Evolutionary conservation across 2,797 vertebrate species (phyloP).

Genomic region (Cirrhinus molitorella): DNA sequence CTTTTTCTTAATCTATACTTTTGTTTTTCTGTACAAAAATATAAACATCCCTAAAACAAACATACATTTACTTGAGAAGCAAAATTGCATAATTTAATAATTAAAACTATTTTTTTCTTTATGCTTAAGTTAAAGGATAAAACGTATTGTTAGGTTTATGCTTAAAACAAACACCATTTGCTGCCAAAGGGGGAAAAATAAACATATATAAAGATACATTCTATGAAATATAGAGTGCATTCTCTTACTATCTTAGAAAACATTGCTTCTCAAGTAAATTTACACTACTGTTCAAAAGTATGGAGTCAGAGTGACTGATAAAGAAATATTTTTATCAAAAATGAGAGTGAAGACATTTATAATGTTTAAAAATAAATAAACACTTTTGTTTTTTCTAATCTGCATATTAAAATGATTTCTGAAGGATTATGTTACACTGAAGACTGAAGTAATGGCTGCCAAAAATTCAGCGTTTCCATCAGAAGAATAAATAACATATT

Average conservation of each 20-base stretch:
- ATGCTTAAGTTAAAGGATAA: neutral
- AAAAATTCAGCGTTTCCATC: too few relatives aligned
- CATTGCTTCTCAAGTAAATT: slow-evolving; percentile 2
- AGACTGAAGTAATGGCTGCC: too few relatives aligned
- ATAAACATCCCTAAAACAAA: slow-evolving; percentile 10
- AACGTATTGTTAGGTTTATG: neutral
- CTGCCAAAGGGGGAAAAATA: too few relatives aligned
- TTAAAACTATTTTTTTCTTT: neutral
- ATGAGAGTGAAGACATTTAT: neutral
- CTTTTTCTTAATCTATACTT: neutral
- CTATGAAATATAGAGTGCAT: neutral
- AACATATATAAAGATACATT: neutral
- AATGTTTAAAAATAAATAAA: neutral
- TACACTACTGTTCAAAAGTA: neutral
- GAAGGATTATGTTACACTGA: neutral
- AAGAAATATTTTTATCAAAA: neutral
- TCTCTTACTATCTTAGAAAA: neutral
- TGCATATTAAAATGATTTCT: neutral
- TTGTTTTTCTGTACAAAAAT: neutral
- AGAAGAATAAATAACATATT: too few relatives aligned
- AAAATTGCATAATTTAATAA: too few relatives aligned
- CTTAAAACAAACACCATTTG: neutral
- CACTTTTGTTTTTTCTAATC: neutral
- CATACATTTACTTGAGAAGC: slow-evolving; percentile 7
- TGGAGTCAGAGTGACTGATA: neutral